Evolutionary conservation across 2,888 invertebrate genomes (phyloP), one percentile per base, ranked within the genome.

Genomic region (Eristalis intricaria): DNA sequence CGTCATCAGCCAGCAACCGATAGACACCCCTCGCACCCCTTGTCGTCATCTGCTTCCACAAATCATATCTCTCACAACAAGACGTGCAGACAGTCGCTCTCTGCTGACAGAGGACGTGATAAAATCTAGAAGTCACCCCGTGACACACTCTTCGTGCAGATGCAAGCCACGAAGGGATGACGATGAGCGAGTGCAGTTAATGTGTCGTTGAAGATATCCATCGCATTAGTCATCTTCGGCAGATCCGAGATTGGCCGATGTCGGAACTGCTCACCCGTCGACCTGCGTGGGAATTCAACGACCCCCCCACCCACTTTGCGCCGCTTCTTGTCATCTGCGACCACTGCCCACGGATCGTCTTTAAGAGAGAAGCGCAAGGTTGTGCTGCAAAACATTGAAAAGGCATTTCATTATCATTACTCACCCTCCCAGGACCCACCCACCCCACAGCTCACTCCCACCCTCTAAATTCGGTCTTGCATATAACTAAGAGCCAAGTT

Each of bases 401-500:
- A 76, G 66, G 60, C 66, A 84, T 76, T 80, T 76, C 75, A 80
- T 80, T 80, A 75, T 50, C 75, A 75, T 71, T 78, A 71, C 40
- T 32, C 29, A 40, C 70, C n/a, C n/a, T 40, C 65, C 26, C 38
- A 38, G 32, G 5, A 32, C 19, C 23, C 66, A 66, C 75, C 61
- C 13, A 0, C 26, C 60, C 3, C 22, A n/a, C 5, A 23, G 26
- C 15, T 3, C 23, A 23, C 11, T 3, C 15, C 13, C 60, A 15
- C 26, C 4, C 68, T 56, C 65, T 64, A 68, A 84, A 65, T 19
- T 50, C 50, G 19, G 50, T 84, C 64, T 68, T 84, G 74, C 43
- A 61, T 71, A 66, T 81, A 85, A 85, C 84, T 76, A 85, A 85
- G 80, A 73, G 76, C 70, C 68, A 63, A 63, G 66, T 82, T 86